Percentiles rank a stretch among this genome's conserved stretches.
Conservation (phyloP, 2,113 vertebrate genomes). For the Columbina picui region DNA sequence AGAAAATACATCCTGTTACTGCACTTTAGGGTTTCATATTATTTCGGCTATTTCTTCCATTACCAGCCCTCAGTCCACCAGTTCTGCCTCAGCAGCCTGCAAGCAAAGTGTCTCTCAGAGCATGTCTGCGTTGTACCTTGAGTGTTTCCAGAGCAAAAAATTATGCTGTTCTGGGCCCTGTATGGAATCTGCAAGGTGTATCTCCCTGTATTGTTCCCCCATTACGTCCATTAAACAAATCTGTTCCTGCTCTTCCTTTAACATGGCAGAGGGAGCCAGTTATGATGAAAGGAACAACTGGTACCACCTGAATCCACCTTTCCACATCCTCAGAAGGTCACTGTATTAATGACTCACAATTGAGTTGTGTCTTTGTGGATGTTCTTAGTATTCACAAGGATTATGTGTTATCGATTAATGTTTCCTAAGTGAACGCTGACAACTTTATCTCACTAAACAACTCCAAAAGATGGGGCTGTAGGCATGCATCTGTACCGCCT, state of each 20-base stretch:
- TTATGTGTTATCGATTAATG: neutral
- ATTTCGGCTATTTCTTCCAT: constrained; percentile 26
- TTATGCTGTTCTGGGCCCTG: fast-evolving
- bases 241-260: neutral
- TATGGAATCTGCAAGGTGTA: neutral
- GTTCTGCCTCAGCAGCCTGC: neutral
- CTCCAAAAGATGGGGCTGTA: neutral
- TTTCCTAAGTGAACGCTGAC: neutral
- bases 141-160: constrained; percentile 5
- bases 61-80: constrained; percentile 19
- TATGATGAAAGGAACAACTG: neutral
- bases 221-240: neutral
- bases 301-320: neutral
- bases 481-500: neutral
- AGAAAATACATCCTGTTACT: constrained; percentile 39
- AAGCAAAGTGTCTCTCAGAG: neutral
- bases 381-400: neutral
- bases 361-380: neutral
- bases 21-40: constrained; percentile 44
- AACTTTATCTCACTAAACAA: neutral
- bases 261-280: neutral
- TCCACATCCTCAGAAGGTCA: neutral
- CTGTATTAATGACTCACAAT: neutral
- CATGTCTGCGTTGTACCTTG: neutral
- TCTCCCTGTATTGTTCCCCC: neutral